phyloP scores from a whole-genome alignment of 2,888 invertebrate genomes.

The Leptopterna dolabrata region DNA sequence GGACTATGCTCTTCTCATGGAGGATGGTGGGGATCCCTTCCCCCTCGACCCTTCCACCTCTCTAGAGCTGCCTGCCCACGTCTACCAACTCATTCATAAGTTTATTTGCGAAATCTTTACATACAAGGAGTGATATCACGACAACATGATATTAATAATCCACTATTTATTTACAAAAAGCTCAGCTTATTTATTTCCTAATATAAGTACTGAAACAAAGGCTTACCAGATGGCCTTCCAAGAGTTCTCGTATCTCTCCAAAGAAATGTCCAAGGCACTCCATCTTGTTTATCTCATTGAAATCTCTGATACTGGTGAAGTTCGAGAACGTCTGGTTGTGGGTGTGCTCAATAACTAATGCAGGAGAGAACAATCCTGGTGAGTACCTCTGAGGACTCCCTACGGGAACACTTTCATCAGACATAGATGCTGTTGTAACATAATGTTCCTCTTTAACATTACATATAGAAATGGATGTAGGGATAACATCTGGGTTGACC shows the following conservation, averaged over 20 bases:
- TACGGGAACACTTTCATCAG: conserved; percentile 15
- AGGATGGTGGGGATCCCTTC: too few species aligned
- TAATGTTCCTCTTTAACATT: conserved; percentile 36
- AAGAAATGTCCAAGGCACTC: conserved; percentile 38
- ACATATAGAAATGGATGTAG: conserved; percentile 18
- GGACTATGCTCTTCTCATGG: too few species aligned
- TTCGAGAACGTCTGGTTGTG: conserved; percentile 35
- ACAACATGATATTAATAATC: too few species aligned
- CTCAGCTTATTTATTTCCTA: background rate
- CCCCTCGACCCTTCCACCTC: too few species aligned
- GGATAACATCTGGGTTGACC: conserved; percentile 49
- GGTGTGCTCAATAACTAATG: conserved; percentile 42
- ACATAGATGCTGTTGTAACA: background rate
- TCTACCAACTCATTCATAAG: too few species aligned
- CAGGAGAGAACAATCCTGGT: conserved; percentile 30
- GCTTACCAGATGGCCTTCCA: conserved; percentile 34
- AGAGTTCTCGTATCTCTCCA: conserved; percentile 66
- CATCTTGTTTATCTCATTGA: conserved; percentile 18
- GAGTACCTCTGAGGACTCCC: conserved; percentile 21
- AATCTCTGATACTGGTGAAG: background rate
- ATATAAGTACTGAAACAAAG: background rate
- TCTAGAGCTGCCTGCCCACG: too few species aligned
- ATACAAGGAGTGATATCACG: too few species aligned
- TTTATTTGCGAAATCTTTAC: too few species aligned
- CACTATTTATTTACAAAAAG: background rate